Percentiles rank a stretch among this genome's conserved stretches.
phyloP scores from a whole-genome alignment of 2,888 invertebrate genomes.

The Phalera bucephala region DNA sequence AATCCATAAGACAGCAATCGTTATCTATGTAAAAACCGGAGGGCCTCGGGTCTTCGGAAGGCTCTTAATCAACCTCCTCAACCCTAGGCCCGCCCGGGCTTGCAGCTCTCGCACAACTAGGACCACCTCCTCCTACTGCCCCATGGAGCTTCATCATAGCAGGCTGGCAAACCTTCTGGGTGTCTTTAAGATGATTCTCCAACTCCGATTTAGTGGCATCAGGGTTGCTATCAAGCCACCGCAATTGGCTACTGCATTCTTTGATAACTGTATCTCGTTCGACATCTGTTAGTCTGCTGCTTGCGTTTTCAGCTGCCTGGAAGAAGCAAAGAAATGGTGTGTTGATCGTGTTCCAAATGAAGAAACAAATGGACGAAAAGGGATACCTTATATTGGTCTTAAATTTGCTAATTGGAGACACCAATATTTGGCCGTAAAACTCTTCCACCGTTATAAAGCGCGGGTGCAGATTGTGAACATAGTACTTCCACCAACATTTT shows the following conservation, averaged over 20 bases:
- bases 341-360: too few relatives aligned
- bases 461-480: too few relatives aligned
- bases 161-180: slow-evolving; percentile 89
- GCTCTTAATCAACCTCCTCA: slow-evolving; percentile 86
- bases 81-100: slow-evolving; percentile 84
- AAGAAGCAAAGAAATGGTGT: too few relatives aligned
- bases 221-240: slow-evolving; percentile 92
- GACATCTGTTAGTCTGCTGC: slow-evolving; percentile 85
- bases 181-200: slow-evolving; percentile 89
- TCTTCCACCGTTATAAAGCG: too few relatives aligned
- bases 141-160: slow-evolving; percentile 93
- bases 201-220: slow-evolving; percentile 91
- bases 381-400: too few relatives aligned
- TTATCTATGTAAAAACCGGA: too few relatives aligned
- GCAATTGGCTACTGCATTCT: slow-evolving; percentile 87
- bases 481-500: too few relatives aligned
- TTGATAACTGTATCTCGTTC: slow-evolving; percentile 88
- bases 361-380: too few relatives aligned
- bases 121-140: slow-evolving; percentile 57
- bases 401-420: too few relatives aligned
- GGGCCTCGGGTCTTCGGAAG: too few relatives aligned
- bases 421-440: too few relatives aligned
- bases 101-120: slow-evolving; percentile 49
- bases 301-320: slow-evolving; percentile 86
- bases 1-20: too few relatives aligned